Conservation (phyloP, 1,140 invertebrate genomes). For the Zaprionus kolodkinae region DNA sequence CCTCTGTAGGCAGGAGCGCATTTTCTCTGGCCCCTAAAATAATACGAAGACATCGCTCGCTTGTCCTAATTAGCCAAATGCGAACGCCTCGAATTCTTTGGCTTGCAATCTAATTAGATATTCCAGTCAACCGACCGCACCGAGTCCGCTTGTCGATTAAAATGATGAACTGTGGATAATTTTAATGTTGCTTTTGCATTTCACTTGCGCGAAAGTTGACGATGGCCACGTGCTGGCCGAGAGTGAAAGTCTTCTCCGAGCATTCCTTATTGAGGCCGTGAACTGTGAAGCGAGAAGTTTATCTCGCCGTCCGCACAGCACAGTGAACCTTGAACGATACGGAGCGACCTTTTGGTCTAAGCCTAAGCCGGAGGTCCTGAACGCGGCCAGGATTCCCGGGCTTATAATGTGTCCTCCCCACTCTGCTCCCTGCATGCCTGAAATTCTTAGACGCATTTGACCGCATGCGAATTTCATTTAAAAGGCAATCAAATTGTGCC, state of each 20-base stretch:
- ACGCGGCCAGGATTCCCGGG: background rate
- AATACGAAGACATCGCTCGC: conserved; percentile 58
- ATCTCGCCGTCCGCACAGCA: conserved; percentile 7
- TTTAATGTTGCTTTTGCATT: conserved; percentile 68
- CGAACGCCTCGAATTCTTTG: conserved; percentile 46
- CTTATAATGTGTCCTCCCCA: conserved; percentile 10
- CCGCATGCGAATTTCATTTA: conserved; percentile 41
- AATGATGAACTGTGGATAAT: conserved; percentile 66
- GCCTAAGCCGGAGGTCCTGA: background rate
- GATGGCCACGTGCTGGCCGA: conserved; percentile 18
- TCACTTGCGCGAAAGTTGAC: conserved; percentile 73
- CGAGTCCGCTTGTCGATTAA: conserved; percentile 53
- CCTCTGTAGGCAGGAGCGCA: conserved; percentile 3
- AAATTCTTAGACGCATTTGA: conserved; percentile 23
- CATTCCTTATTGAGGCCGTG: conserved; percentile 40
- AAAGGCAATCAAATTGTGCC: conserved; percentile 30
- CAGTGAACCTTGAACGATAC: conserved; percentile 15
- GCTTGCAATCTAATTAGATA: conserved; percentile 62
- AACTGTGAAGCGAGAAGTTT: conserved; percentile 10
- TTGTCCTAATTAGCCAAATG: conserved; percentile 78
- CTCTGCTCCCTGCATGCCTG: background rate
- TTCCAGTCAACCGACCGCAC: conserved; percentile 55
- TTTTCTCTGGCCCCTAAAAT: conserved; percentile 60
- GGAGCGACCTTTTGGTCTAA: conserved; percentile 3
- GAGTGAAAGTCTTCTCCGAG: conserved; percentile 70